A percentile compares a stretch with the other conserved stretches of the same genome.
phyloP scores from a whole-genome alignment of 2,113 vertebrate species.

The Psammodynastes pulverulentus region DNA sequence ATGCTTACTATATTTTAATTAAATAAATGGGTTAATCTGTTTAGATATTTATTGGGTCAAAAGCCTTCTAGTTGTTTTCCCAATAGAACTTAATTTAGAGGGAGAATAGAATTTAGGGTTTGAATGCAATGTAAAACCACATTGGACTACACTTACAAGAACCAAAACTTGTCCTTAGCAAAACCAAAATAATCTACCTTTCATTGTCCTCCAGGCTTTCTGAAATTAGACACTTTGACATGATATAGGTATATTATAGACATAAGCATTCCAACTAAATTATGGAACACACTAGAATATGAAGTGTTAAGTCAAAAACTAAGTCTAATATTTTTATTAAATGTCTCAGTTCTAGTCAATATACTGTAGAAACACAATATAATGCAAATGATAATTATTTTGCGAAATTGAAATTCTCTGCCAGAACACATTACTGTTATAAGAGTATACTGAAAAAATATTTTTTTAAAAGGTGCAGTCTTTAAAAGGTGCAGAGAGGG shows the following conservation, averaged over 20 bases:
- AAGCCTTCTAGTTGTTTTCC: neutral
- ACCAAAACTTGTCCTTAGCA: neutral
- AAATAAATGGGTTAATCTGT: conserved; percentile 20
- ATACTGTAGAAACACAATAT: neutral
- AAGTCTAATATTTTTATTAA: neutral
- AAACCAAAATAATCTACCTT: neutral
- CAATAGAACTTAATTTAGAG: neutral
- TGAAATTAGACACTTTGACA: neutral
- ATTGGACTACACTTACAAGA: neutral
- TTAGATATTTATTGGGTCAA: conserved; percentile 10
- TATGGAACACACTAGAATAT: neutral
- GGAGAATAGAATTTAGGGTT: neutral
- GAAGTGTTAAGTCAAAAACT: neutral
- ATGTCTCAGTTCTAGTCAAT: neutral
- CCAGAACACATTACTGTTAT: neutral
- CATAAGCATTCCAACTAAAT: neutral
- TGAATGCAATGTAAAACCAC: neutral
- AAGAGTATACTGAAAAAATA: too few species aligned
- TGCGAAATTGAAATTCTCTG: neutral
- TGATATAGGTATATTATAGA: neutral
- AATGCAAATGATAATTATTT: neutral
- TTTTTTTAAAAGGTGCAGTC: neutral
- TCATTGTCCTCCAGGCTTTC: neutral
- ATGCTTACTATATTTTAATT: neutral
- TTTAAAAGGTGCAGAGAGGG: too few species aligned